phyloP scores from a whole-genome alignment of 1,140 invertebrate genomes.

The Bicyclus anynana region DNA sequence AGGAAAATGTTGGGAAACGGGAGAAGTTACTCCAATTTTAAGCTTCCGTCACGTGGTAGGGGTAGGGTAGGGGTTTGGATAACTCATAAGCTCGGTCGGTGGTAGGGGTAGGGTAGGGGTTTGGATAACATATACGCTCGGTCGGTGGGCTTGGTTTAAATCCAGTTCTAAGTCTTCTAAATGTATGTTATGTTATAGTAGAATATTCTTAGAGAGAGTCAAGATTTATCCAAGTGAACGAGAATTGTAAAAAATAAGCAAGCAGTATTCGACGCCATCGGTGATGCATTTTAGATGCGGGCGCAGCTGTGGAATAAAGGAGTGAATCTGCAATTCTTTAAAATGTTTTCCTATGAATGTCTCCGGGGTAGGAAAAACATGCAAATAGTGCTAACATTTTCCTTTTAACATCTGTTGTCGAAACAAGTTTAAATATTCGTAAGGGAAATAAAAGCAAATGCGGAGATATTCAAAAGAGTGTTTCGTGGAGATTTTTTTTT shows the following conservation, averaged over 20 bases:
- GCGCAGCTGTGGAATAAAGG: constrained; percentile 7
- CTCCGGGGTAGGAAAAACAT: constrained; percentile 1
- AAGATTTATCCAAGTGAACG: background rate
- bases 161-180: no score
- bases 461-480: no score
- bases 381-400: background rate
- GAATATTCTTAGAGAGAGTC: background rate
- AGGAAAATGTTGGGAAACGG: no score
- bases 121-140: no score
- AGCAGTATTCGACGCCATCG: background rate
- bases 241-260: background rate
- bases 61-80: no score
- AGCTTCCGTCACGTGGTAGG: no score
- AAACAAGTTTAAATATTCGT: background rate
- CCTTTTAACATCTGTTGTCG: background rate
- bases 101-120: no score
- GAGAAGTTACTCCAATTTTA: no score
- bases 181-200: background rate
- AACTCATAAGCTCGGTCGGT: no score
- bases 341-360: constrained; percentile 9
- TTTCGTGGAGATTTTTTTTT: no score
- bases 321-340: constrained; percentile 7
- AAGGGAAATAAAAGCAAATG: background rate
- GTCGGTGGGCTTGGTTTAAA: no score
- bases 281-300: constrained; percentile 3